Conservation (phyloP, 2,888 invertebrate species). For the Diabrotica balteata region DNA sequence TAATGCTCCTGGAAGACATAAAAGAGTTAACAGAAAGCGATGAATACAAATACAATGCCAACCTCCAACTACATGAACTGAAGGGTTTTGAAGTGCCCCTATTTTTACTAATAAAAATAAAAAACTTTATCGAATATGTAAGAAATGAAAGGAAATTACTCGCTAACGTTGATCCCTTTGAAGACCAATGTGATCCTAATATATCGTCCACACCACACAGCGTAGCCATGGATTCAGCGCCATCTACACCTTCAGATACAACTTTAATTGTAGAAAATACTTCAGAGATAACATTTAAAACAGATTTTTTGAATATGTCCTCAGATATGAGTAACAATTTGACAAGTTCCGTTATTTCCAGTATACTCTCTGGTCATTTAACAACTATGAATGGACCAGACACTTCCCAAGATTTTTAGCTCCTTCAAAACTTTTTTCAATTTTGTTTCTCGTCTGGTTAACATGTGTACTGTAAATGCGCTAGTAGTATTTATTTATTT, state of each 20-base stretch:
- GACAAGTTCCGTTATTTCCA: conserved; percentile 58
- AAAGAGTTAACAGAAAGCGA: conserved; percentile 76
- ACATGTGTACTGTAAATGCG: no score
- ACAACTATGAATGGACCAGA: conserved; percentile 47
- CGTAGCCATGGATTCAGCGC: conserved; percentile 56
- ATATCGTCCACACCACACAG: conserved; percentile 56
- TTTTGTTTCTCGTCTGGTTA: no score
- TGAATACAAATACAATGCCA: conserved; percentile 72
- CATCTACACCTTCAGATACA: conserved; percentile 58
- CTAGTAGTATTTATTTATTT: no score
- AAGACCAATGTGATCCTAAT: conserved; percentile 53
- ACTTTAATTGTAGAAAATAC: conserved; percentile 51
- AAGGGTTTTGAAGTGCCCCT: conserved; percentile 79
- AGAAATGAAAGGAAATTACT: conserved; percentile 54
- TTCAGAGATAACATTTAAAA: conserved; percentile 28
- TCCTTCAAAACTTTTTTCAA: no score
- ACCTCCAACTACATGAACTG: conserved; percentile 71
- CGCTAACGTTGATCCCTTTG: conserved; percentile 53
- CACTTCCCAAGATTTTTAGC: conserved; percentile 56
- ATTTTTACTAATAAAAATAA: conserved; percentile 78
- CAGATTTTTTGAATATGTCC: conserved; percentile 55
- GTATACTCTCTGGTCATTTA: conserved; percentile 55
- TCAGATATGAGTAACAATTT: conserved; percentile 59
- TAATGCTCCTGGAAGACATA: conserved; percentile 80
- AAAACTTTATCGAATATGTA: conserved; percentile 66